Base-by-base conservation (phyloP, 2,888 invertebrate species). In the Cosmia pyralina region DNA sequence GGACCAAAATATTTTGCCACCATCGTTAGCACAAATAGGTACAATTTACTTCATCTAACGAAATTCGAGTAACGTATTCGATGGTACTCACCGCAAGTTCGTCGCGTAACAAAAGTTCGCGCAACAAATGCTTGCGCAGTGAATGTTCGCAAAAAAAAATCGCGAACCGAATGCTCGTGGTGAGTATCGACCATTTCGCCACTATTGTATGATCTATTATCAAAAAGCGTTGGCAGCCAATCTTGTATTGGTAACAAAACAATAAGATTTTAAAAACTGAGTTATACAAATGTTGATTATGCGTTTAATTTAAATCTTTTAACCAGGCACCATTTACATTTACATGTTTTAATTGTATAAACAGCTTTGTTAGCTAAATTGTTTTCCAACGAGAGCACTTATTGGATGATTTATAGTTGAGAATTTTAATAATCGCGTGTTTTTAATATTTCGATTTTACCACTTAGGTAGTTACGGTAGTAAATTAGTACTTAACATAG, bases 371-470 rank as follows among this genome's bases (percentile, higher is more conserved):
- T 79, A 72, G 4, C 0, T 44, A 58, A 73, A 64, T 77, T 63
- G 57, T 59, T 63, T 77, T 53, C 46, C 13, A 58, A 48, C 15
- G 4, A 78, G 28, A 19, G 13, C 77, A 77, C 63, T 63, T 69
- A 72, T 50, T 52, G 38, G 46, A 28, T 44, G 34, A 48, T 72
- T 57, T 41, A 48, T 34, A 34, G n/a, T 79, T 73, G 53, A 55
- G 79, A 79, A 73, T 63, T 67, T 65, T 67, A 67, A 63, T 64
- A 15, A 46, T 79, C 28, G 74, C 79, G 74, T 77, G 79, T 22
- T 58, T 50, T 17, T 50, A 44, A 28, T 68, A 50, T 53, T 67
- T 68, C 59, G 28, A 55, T 67, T 62, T 53, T 65, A 38, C 53
- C 48, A 22, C 38, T 76, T 59, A 48, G n/a, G n/a, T n/a, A n/a